Percentiles rank a stretch among this genome's conserved stretches.
Conservation (phyloP, 1,140 invertebrate species). For the Aethina tumida region DNA sequence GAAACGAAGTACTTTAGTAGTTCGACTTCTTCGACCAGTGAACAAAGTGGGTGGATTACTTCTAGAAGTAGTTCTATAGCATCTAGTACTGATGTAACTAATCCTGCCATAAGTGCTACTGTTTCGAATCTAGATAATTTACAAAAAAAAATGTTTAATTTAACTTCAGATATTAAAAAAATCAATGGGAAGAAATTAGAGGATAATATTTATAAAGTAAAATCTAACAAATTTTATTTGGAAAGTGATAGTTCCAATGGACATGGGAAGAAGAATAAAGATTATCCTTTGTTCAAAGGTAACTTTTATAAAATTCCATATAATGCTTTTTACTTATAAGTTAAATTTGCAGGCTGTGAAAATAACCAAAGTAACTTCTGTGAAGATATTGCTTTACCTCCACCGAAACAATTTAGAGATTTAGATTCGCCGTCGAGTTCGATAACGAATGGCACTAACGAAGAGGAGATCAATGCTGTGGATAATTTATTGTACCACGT, state of each 20-base stretch:
- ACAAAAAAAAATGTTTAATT: constrained; percentile 18
- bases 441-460: constrained; percentile 21
- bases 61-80: constrained; percentile 50
- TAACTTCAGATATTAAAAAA: constrained; percentile 16
- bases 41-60: constrained; percentile 68
- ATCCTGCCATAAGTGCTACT: constrained; percentile 19
- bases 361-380: constrained; percentile 36
- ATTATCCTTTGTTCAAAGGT: constrained; percentile 12
- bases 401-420: constrained; percentile 77
- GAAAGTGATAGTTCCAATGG: constrained; percentile 13
- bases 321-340: neutral
- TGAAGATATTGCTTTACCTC: constrained; percentile 65
- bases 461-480: constrained; percentile 39
- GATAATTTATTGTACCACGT: constrained; percentile 68
- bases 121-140: constrained; percentile 22
- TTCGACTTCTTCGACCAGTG: constrained; percentile 58
- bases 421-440: constrained; percentile 40
- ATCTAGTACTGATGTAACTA: constrained; percentile 24
- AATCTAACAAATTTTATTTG: constrained; percentile 18
- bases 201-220: constrained; percentile 10
- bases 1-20: constrained; percentile 33
- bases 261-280: constrained; percentile 4
- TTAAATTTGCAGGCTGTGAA: constrained; percentile 28
- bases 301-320: neutral
- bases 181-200: constrained; percentile 14